A percentile compares a stretch with the other conserved stretches of the same genome.
These are phyloP conservation scores for Noctua janthe DNA, from an alignment of 2,888 invertebrate genomes.

Conservation along the genomic window DNA sequence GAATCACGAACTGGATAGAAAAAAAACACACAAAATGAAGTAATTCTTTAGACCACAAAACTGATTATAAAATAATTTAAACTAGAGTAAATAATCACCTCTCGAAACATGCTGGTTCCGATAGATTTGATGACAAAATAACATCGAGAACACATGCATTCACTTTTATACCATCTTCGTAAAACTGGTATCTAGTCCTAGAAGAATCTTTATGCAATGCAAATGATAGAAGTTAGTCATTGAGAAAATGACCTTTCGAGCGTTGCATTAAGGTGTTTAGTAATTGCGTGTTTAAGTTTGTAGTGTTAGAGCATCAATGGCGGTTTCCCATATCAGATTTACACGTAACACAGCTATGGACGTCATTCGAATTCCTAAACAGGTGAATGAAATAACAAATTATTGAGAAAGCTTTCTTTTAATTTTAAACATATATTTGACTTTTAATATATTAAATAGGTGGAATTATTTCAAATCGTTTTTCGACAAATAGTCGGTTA, in stretches of 20 bases:
- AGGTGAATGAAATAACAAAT: background rate
- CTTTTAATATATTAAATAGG: background rate
- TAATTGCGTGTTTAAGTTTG: slow-evolving; percentile 41
- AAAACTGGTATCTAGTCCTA: slow-evolving; percentile 83
- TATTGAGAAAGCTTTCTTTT: background rate
- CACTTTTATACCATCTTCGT: slow-evolving; percentile 83
- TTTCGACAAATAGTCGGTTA: background rate
- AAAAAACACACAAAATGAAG: slow-evolving; percentile 18
- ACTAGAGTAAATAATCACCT: slow-evolving; percentile 73
- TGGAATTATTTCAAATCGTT: background rate
- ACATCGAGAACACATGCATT: slow-evolving; percentile 77
- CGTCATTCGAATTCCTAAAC: slow-evolving; percentile 28
- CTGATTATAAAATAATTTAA: background rate
- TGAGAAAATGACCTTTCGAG: slow-evolving; percentile 69
- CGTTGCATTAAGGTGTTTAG: slow-evolving; percentile 64
- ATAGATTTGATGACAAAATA: slow-evolving; percentile 78
- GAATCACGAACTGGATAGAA: slow-evolving; percentile 44
- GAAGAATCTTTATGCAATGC: slow-evolving; percentile 75
- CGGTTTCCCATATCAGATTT: slow-evolving; percentile 14
- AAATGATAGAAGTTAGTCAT: slow-evolving; percentile 64
- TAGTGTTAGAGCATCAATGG: slow-evolving; percentile 7
- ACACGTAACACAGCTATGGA: slow-evolving; percentile 18
- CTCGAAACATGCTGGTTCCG: slow-evolving; percentile 81
- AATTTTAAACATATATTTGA: background rate
- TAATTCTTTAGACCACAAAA: background rate